Evolutionary conservation across 2,113 vertebrate genomes (phyloP).

Genomic region (Coregonus clupeaformis): DNA sequence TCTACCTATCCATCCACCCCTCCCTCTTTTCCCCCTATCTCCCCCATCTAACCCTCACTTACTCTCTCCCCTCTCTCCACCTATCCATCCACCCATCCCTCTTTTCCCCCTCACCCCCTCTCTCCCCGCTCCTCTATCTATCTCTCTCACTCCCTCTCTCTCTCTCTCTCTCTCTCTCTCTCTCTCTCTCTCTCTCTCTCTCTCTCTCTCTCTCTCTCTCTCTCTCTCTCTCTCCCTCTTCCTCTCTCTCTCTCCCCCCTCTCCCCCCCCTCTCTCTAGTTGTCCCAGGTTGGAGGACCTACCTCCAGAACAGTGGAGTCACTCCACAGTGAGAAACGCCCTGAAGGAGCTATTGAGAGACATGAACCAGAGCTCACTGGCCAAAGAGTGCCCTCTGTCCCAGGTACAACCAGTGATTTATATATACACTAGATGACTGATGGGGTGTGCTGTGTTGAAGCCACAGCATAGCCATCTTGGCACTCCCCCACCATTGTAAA

Average conservation of each 20-base stretch:
- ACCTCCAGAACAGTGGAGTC: slow-evolving; percentile 94
- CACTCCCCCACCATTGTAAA: too few relatives aligned
- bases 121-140: too few relatives aligned
- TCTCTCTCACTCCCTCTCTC: too few relatives aligned
- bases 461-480: too few relatives aligned
- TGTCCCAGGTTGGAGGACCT: slow-evolving; percentile 95
- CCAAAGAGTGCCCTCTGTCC: slow-evolving; percentile 96
- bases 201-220: neutral
- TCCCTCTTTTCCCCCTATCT: neutral
- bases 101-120: too few relatives aligned
- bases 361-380: slow-evolving; percentile 97
- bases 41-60: neutral
- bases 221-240: neutral
- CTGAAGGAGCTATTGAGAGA: slow-evolving; percentile 96
- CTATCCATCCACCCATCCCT: neutral
- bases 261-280: slow-evolving; percentile 58
- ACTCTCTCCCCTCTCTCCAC: neutral
- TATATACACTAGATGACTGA: too few relatives aligned
- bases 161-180: neutral
- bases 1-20: too few relatives aligned
- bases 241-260: neutral
- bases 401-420: slow-evolving; percentile 74
- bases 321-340: slow-evolving; percentile 94
- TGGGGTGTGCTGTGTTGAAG: too few relatives aligned
- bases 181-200: neutral